Base-by-base conservation (phyloP, 2,113 vertebrate genomes). In the Tetrax tetrax region DNA sequence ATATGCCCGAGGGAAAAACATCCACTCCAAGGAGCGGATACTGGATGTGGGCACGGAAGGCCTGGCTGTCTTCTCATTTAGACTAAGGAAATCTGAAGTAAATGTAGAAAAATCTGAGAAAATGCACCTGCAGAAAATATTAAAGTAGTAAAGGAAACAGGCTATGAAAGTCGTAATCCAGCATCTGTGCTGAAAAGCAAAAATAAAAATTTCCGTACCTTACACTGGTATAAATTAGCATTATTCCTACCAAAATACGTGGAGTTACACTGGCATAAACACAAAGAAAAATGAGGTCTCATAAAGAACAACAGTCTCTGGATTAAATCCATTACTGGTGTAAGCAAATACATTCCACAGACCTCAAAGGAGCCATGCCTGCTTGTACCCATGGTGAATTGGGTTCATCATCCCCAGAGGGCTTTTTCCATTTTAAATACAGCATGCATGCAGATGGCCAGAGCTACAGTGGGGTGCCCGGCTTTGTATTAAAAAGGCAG, bases 381-480 rank as follows among this genome's bases (percentile, higher is more conserved):
- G 48, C 51, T 92, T 92, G 74, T 78, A 94, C 84, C 74, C 74
- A 47, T 1, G 2, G 74, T 87, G 64, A 87, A 93, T 96, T 84
- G 87, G 56, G 66, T 90, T 83, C 71, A 31, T 84, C 96, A 93
- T 72, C 63, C 96, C 93, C 8, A 7, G 85, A 93, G 94, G 93
- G 77, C 33, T 96, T 96, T 97, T 96, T 93, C 93, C 90, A 81
- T 96, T 96, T 88, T 74, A 95, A 95, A 72, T 84, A 70, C 23
- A 91, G 29, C 4, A 6, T n/a, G 65, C 59, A 93, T 10, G 33
- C 93, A 96, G 94, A 93, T 80, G 93, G 90, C 47, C 64, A 80
- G 70, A 82, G 77, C 72, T 64, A 29, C 75, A 87, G 17, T 10
- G 71, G 60, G 66, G 41, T 90, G 83, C 82, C 83, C 80, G 80